Conservation (phyloP, 2,113 vertebrate genomes). For the Callaeas wilsoni region DNA sequence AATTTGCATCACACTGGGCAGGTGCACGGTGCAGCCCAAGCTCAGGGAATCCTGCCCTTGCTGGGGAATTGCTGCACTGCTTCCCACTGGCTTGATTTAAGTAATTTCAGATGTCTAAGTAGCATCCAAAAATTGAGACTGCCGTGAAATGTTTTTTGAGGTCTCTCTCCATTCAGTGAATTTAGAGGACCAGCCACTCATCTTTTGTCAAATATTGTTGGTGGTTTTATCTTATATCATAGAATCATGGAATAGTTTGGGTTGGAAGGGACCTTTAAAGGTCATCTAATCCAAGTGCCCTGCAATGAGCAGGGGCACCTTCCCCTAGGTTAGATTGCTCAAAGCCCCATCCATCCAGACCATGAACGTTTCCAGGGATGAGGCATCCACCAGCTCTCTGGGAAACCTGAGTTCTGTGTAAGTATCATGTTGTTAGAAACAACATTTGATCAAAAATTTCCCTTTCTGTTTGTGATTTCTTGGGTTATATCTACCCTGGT, state of each 20-base stretch:
- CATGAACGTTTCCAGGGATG: not conserved
- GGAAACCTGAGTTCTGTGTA: not conserved
- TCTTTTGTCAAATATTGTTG: not conserved
- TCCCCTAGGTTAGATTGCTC: not conserved
- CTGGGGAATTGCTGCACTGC: not conserved
- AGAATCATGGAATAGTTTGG: not conserved
- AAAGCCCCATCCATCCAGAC: not conserved
- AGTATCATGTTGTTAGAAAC: not conserved
- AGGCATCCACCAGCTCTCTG: not conserved
- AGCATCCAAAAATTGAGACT: not conserved
- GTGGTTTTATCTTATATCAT: fast-evolving
- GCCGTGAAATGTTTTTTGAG: fast-evolving
- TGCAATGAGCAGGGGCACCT: not conserved
- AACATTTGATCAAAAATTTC: fast-evolving
- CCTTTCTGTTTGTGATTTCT: not conserved
- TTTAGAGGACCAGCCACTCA: not conserved
- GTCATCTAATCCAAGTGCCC: not conserved
- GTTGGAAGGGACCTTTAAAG: not conserved
- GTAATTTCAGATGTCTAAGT: not conserved
- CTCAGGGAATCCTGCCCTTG: not conserved
- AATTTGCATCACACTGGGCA: not conserved
- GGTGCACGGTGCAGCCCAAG: not conserved
- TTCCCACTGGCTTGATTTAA: not conserved
- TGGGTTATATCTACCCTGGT: fast-evolving
- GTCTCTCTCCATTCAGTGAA: not conserved